Base-by-base conservation (phyloP, 2,888 invertebrate genomes). In the Agonopterix arenella region DNA sequence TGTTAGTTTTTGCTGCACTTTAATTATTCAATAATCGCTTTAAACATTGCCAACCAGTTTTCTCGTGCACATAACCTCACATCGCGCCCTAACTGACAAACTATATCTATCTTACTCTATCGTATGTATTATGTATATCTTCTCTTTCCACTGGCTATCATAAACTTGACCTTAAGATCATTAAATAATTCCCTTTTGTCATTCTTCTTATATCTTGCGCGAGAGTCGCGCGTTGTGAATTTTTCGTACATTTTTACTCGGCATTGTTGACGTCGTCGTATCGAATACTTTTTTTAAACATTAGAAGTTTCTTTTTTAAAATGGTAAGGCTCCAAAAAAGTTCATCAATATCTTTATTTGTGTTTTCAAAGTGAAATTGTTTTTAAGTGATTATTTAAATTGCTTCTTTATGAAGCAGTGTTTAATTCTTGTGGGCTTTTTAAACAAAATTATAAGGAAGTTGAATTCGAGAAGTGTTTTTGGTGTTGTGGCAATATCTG, bases 111-210 rank as follows among this genome's bases (percentile, higher is more conserved):
- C 53, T 73, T 56, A 28, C 48, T 52, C 61, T 1, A 46, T 51
- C 37, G 7, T 18, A 40, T 52, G 37, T 38, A 48, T 59, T 49
- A 55, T 38, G 55, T 49, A 52, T 55, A 46, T n/a, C 56, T 46
- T 70, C 73, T 70, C 64, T 11, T 47, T 69, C 67, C 51, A 56
- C 50, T 61, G 62, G 62, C 67, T 70, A 77, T 80, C 73, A 71
- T 78, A 81, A 81, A 80, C 83, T 82, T 84, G 84, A 84, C 81
- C 84, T 84, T 76, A 40, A 16, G 51, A 45, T 51, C 38, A 42
- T 56, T 65, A 50, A 59, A 61, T 63, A 61, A 62, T 64, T 64
- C 62, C 67, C 65, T 73, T 73, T 71, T 73, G 70, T 74, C 76
- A 82, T 79, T 76, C 76, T 68, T 58, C 50, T 59, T 66, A 62